Conservation (phyloP, 1,140 invertebrate genomes). For the Panulirus ornatus region DNA sequence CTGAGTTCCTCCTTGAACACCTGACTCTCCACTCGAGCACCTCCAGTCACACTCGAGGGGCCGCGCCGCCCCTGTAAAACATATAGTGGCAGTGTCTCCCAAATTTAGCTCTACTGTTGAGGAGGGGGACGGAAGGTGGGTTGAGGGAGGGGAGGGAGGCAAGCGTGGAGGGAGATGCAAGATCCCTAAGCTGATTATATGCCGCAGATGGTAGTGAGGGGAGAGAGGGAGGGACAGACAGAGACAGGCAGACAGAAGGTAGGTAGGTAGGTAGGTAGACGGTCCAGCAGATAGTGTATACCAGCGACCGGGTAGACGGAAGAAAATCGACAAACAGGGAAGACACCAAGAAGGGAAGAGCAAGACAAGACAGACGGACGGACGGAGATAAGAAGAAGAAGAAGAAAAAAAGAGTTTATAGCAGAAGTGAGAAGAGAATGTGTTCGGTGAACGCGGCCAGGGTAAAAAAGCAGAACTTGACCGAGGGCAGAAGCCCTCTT, state of each 20-base stretch:
- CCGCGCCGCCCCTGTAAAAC: too few species aligned
- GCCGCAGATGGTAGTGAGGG: not conserved
- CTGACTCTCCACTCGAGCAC: too few species aligned
- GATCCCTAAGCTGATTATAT: not conserved
- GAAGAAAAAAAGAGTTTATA: not conserved
- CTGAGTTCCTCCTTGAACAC: too few species aligned
- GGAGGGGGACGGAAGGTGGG: too few species aligned
- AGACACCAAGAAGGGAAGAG: not conserved
- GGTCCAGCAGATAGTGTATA: not conserved
- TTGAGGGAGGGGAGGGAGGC: too few species aligned
- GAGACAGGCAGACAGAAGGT: not conserved
- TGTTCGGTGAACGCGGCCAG: too few species aligned
- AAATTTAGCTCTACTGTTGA: too few species aligned
- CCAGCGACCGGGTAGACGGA: not conserved
- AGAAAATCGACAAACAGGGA: not conserved
- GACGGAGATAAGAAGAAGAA: not conserved
- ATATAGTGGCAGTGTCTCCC: too few species aligned
- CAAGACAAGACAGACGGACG: not conserved
- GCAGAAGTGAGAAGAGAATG: not conserved
- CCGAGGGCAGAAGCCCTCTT: not conserved
- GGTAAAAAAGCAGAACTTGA: not conserved
- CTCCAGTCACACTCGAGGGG: too few species aligned
- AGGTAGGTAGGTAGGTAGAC: not conserved
- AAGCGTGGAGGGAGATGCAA: not conserved
- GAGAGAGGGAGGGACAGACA: constrained; percentile 4